phyloP scores from a whole-genome alignment of 2,113 vertebrate genomes.

The Bucco capensis region DNA sequence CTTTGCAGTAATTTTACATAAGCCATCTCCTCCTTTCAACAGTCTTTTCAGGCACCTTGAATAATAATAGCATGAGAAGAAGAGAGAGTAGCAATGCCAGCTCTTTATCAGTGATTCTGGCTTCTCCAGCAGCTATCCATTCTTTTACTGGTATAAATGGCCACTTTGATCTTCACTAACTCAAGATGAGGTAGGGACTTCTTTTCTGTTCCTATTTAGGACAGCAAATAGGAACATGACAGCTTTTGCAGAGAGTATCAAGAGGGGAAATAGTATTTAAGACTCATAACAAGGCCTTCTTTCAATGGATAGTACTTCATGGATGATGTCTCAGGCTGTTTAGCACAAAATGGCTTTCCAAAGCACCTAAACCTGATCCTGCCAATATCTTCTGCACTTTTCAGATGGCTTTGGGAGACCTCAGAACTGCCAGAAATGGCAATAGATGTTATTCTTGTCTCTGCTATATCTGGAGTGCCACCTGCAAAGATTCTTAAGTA shows the following conservation, averaged over 20 bases:
- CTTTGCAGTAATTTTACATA: not conserved
- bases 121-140: not conserved
- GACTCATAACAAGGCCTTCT: not conserved
- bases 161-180: not conserved
- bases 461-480: constrained; percentile 24
- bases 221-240: not conserved
- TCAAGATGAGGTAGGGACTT: not conserved
- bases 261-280: not conserved
- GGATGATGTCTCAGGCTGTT: not conserved
- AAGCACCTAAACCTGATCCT: not conserved
- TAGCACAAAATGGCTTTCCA: not conserved
- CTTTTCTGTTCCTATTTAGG: not conserved
- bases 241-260: not conserved
- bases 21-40: not conserved
- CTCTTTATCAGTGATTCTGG: not conserved
- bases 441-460: constrained; percentile 30
- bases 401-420: not conserved
- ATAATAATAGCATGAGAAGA: not conserved
- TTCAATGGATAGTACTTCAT: not conserved
- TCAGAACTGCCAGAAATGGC: not conserved
- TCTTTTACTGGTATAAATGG: not conserved
- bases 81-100: not conserved
- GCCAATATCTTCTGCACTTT: not conserved
- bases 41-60: not conserved
- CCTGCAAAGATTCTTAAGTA: constrained; percentile 25